These are phyloP conservation scores for Meloidogyne hapla DNA, from an alignment of 1,140 invertebrate genomes.

Conservation along the genomic window DNA sequence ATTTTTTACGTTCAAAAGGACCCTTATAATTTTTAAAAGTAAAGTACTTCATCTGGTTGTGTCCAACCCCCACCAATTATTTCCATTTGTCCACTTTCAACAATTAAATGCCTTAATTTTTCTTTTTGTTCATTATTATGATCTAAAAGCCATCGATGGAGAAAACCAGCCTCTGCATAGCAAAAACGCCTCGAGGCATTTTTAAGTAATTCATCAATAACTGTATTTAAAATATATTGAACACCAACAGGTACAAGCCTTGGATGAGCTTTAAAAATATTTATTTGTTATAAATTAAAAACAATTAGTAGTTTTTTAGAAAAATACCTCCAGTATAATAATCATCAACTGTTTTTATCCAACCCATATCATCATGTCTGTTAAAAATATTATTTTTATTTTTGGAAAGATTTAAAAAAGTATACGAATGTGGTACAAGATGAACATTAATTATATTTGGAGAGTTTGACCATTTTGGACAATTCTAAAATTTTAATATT, in stretches of 20 bases:
- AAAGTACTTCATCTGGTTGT: constrained; percentile 45
- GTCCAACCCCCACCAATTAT: constrained; percentile 70
- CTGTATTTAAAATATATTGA: constrained; percentile 63
- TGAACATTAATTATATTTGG: constrained; percentile 27
- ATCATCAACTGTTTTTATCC: constrained; percentile 72
- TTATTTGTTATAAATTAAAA: constrained; percentile 8
- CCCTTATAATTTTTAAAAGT: too few species aligned
- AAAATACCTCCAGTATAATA: constrained; percentile 77
- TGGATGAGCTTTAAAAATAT: constrained; percentile 31
- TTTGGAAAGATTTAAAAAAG: not conserved
- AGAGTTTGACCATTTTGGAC: constrained; percentile 20
- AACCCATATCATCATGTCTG: constrained; percentile 35
- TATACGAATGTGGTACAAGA: constrained; percentile 16
- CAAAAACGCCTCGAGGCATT: constrained; percentile 45
- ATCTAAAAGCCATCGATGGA: constrained; percentile 82
- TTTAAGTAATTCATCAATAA: constrained; percentile 54
- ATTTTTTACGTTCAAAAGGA: too few species aligned
- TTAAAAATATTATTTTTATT: not conserved
- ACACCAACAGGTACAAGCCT: constrained; percentile 54
- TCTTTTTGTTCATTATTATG: constrained; percentile 71
- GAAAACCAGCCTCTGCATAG: constrained; percentile 75
- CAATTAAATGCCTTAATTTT: constrained; percentile 59
- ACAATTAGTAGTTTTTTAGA: not conserved
- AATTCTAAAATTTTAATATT: constrained; percentile 20
- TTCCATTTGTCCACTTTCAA: constrained; percentile 73